Percentiles rank a stretch among this genome's conserved stretches.
Evolutionary conservation across 2,113 vertebrate species (phyloP).

Genomic region (Cryptotis parvus): DNA sequence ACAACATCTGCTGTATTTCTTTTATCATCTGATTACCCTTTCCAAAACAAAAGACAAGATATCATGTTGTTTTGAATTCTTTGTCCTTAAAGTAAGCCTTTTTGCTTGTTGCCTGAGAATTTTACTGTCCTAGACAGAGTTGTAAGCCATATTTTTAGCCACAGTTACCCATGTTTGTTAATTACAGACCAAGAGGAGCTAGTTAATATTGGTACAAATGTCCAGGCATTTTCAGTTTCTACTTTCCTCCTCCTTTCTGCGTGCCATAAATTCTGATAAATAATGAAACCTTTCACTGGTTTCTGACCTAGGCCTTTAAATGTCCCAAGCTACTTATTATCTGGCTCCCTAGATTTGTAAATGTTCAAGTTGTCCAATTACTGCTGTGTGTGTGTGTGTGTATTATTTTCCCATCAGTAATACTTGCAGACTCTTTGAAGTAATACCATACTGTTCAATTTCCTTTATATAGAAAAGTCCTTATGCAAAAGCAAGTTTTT

Average conservation of each 20-base stretch:
- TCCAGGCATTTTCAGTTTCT: conserved; percentile 17
- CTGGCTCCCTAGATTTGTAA: conserved; percentile 41
- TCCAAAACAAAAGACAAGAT: conserved; percentile 54
- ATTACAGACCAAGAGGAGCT: conserved; percentile 44
- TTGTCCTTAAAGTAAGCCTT: neutral
- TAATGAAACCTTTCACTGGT: conserved; percentile 39
- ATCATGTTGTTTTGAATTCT: neutral
- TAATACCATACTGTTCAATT: conserved; percentile 1
- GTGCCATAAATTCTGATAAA: conserved; percentile 42
- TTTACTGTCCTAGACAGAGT: neutral
- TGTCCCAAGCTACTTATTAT: conserved; percentile 40
- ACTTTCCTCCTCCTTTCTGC: neutral
- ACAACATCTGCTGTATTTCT: conserved; percentile 14
- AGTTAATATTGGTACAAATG: conserved; percentile 51
- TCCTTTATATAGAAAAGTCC: conserved; percentile 16
- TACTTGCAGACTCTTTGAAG: conserved; percentile 41
- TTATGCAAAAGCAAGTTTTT: neutral
- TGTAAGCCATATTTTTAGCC: neutral
- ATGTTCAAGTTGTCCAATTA: conserved; percentile 25
- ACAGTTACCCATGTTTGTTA: neutral
- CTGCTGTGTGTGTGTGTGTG: conserved; percentile 32
- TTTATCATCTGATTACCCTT: neutral
- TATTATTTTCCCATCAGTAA: conserved; percentile 35
- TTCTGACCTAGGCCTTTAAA: conserved; percentile 54
- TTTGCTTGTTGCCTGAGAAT: conserved; percentile 34